Evolutionary conservation across 1,140 invertebrate genomes (phyloP), one percentile per base, ranked within the genome.

Genomic region (Pygmarrhopalites habei): DNA sequence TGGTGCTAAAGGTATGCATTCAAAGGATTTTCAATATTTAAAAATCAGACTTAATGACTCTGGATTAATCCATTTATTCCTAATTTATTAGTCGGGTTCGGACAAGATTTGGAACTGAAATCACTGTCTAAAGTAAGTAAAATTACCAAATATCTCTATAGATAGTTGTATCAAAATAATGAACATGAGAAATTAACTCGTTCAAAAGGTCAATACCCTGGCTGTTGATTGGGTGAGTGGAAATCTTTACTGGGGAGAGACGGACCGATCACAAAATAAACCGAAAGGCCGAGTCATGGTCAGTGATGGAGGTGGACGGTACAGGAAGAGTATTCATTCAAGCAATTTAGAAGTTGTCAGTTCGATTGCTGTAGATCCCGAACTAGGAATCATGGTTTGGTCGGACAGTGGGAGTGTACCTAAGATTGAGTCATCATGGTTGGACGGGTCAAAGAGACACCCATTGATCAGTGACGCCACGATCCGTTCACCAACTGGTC

Each of bases 181-280:
- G n/a, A n/a, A n/a, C n/a, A n/a, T n/a, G n/a, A n/a, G n/a, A n/a
- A n/a, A n/a, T n/a, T n/a, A n/a, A n/a, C n/a, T n/a, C n/a, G n/a
- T n/a, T n/a, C n/a, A n/a, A n/a, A n/a, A n/a, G n/a, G 90, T 91
- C 0, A 89, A 87, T 0, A 86, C 86, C 10, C 74, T 97, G 0
- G 87, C 92, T 1, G 82, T 96, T 0, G 94, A 98, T 75, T 97
- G 92, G 88, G 81, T 95, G 17, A 88, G 85, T 5, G 87, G 87
- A 53, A 96, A 96, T 77, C 77, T 97, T 0, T 98, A 95, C 74
- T 97, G 93, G 92, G 90, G 90, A 0, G 93, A 97, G 74, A 82
- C 86, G 0, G 89, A 92, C 71, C 23, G 84, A 21, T 84, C 84
- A 1, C 85, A 86, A 0, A 81, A 83, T 0, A 75, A 75, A 49